phyloP scores from a whole-genome alignment of 64 coral and sea anemone genomes.

The Dendrophyllia cribrosa region DNA sequence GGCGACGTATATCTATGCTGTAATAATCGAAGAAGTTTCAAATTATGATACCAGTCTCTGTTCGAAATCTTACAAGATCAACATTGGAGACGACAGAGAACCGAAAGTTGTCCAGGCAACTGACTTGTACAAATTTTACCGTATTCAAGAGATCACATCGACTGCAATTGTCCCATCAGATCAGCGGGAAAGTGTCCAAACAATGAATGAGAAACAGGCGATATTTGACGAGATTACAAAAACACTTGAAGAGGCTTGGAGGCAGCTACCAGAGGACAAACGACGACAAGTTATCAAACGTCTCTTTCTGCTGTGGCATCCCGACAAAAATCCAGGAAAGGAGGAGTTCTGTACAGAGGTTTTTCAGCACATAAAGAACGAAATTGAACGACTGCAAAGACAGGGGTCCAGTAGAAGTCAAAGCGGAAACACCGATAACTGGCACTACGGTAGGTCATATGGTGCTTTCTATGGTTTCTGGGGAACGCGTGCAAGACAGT shows the following conservation, averaged over 20 bases:
- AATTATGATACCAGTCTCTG: neutral
- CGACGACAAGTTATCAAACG: conserved; percentile 26
- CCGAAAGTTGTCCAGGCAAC: neutral
- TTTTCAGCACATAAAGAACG: conserved; percentile 21
- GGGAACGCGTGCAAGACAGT: conserved; percentile 18
- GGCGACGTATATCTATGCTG: conserved; percentile 41
- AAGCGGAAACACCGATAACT: neutral
- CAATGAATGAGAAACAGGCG: neutral
- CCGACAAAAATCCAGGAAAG: conserved; percentile 54
- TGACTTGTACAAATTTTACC: conserved; percentile 32
- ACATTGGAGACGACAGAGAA: conserved; percentile 31
- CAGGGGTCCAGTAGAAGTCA: neutral
- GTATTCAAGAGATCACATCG: too few species aligned
- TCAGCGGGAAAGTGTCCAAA: too few species aligned
- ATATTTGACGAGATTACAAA: neutral
- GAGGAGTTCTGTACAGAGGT: conserved; percentile 32
- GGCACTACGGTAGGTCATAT: neutral
- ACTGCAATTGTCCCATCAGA: too few species aligned
- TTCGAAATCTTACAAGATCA: conserved; percentile 5
- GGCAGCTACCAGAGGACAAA: neutral
- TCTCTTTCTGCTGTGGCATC: conserved; percentile 42
- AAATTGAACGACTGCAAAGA: conserved; percentile 39
- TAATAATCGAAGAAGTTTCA: conserved; percentile 10
- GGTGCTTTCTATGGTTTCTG: conserved; percentile 11
- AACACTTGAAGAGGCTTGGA: conserved; percentile 28